Evolutionary conservation across 2,113 vertebrate genomes (phyloP).

Genomic region (Protobothrops flavoviridis): DNA sequence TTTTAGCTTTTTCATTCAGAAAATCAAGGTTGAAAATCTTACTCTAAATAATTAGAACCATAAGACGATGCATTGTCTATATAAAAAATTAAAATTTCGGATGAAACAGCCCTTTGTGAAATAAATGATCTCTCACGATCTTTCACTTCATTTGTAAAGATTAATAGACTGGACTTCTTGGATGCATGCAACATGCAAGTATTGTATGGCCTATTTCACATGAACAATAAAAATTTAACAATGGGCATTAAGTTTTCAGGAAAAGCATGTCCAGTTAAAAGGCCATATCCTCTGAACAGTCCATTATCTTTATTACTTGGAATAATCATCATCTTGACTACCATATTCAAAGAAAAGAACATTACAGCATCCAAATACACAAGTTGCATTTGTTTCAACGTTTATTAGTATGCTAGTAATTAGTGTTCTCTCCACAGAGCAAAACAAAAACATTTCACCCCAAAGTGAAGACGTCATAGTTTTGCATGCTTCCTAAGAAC

Average conservation of each 20-base stretch:
- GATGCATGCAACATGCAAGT: neutral
- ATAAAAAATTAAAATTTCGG: neutral
- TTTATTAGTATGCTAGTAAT: constrained; percentile 17
- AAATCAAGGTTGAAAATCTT: constrained; percentile 5
- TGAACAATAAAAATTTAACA: neutral
- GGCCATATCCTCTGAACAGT: neutral
- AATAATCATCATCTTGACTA: neutral
- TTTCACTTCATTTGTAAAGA: neutral
- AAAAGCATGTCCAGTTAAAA: neutral
- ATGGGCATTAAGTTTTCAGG: neutral
- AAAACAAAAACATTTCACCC: constrained; percentile 6
- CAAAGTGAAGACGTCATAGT: neutral
- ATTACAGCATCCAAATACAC: neutral
- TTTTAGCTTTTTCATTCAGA: neutral
- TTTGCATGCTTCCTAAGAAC: neutral
- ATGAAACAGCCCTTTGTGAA: neutral
- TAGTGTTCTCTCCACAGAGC: constrained; percentile 14
- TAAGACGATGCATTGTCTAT: neutral
- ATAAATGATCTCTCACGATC: neutral
- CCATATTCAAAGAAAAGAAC: neutral
- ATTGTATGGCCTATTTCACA: neutral
- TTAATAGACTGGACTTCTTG: neutral
- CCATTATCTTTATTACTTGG: neutral
- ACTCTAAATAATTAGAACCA: neutral
- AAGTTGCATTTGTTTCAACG: constrained; percentile 5